Evolutionary conservation across 2,797 vertebrate species (phyloP), one percentile per base, ranked within the genome.

Genomic region (Sarcophilus harrisii): DNA sequence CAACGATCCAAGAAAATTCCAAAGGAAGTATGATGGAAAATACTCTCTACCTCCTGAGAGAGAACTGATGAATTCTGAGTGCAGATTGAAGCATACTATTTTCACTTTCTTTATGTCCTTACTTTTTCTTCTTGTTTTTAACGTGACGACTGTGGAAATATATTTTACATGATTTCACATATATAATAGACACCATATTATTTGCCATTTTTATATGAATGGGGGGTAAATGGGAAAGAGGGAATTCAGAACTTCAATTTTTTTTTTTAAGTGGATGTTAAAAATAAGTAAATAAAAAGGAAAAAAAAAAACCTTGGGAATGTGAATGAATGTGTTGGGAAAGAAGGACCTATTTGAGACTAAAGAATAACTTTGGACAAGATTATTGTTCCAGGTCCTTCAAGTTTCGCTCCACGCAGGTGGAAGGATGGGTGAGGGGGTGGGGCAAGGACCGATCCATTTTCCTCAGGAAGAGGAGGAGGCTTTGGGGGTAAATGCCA

Each of bases 361-460:
- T 1, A n/a, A n/a, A 66, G 13, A 0, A n/a, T 21, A 1, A 2
- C 0, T 38, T 59, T 59, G 27, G 27, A 59, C 27, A 59, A 28
- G 58, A 59, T 8, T 27, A 5, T 8, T 27, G 1, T 73, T 38
- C 66, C 66, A 24, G 1, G 21, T 45, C 66, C n/a, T 62, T 32
- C 60, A 24, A 24, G 21, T 45, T 45, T 81, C 38, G 13, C 12
- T 18, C 16, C 32, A 13, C 5, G 6, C n/a, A 66, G 32, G 30
- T 1, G 62, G 6, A 29, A 32, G 45, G 12, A 0, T 0, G 55
- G 60, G 58, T n/a, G 57, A 0, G 24, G 0, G 0, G 2, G 62
- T 18, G 30, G 0, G 52, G 59, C 45, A 1, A 28, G 92, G 96
- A 59, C 92, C n/a, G 73, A 81, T 95, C 95, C 96, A 97, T 93